A percentile compares a stretch with the other conserved stretches of the same genome.
These are phyloP conservation scores for Cynaeus angustus DNA, from an alignment of 2,888 invertebrate genomes.

Conservation along the genomic window DNA sequence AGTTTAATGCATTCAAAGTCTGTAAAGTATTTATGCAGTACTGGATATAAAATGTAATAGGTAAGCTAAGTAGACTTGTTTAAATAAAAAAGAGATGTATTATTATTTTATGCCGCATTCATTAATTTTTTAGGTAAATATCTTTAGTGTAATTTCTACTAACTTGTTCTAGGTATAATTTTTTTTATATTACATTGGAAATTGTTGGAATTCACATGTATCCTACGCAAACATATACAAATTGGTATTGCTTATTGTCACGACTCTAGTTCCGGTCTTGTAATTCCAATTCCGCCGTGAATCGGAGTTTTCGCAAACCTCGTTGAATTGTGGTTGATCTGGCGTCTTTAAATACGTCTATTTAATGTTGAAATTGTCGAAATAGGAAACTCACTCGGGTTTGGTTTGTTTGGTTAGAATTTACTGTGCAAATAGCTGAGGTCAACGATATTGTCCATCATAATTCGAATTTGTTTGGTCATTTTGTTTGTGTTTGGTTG, in stretches of 20 bases:
- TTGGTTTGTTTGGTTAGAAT: slow-evolving; percentile 38
- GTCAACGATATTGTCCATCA: slow-evolving; percentile 38
- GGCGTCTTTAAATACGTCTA: slow-evolving; percentile 4
- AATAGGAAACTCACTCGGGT: slow-evolving; percentile 15
- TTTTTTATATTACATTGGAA: too few relatives aligned
- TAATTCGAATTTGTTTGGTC: slow-evolving; percentile 43
- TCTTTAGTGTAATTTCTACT: too few relatives aligned
- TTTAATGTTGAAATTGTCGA: background rate
- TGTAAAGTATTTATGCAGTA: slow-evolving; percentile 2
- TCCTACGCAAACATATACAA: too few relatives aligned
- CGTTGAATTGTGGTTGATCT: slow-evolving; percentile 2
- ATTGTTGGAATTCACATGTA: too few relatives aligned
- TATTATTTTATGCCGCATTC: too few relatives aligned
- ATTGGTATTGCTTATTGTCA: too few relatives aligned
- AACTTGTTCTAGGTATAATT: too few relatives aligned
- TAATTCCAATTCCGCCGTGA: background rate
- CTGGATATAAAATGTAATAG: too few relatives aligned
- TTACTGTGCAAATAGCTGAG: slow-evolving; percentile 42
- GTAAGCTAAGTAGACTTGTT: too few relatives aligned
- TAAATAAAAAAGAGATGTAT: too few relatives aligned
- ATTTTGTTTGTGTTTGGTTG: slow-evolving; percentile 40
- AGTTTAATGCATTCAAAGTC: slow-evolving; percentile 4
- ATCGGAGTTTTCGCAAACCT: background rate
- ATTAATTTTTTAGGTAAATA: too few relatives aligned
- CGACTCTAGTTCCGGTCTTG: background rate